Percentiles rank a stretch among this genome's conserved stretches.
Conservation (phyloP, 2,888 invertebrate species). For the Aphodius granarius region DNA sequence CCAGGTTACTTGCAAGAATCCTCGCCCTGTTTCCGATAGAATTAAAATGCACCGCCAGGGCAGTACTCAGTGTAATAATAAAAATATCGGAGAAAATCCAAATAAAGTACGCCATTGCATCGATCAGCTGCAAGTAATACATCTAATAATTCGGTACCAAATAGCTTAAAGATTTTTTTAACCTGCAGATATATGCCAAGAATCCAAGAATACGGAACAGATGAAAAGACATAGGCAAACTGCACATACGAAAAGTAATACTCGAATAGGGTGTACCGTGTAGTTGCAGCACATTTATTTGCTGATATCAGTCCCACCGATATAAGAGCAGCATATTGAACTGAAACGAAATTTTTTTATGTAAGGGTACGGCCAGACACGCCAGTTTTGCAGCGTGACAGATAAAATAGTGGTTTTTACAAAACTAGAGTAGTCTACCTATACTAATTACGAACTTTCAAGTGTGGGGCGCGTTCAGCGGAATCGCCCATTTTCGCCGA, state of each 20-base stretch:
- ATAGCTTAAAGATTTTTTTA: background rate
- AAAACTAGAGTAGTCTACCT: too few relatives aligned
- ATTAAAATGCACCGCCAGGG: constrained; percentile 42
- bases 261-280: background rate
- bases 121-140: constrained; percentile 38
- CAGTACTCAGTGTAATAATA: constrained; percentile 44
- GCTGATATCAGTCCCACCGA: background rate
- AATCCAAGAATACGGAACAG: background rate
- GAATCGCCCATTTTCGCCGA: too few relatives aligned
- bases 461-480: background rate
- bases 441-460: background rate
- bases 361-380: too few relatives aligned
- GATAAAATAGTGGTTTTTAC: too few relatives aligned
- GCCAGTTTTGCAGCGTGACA: too few relatives aligned
- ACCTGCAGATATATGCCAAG: background rate
- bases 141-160: background rate
- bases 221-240: background rate
- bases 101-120: constrained; percentile 39
- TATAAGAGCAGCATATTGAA: background rate
- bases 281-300: background rate
- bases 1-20: background rate
- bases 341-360: background rate
- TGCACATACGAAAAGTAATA: background rate
- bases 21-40: constrained; percentile 37
- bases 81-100: constrained; percentile 48